phyloP scores from a whole-genome alignment of 2,797 vertebrate species.

The Trachurus trachurus region DNA sequence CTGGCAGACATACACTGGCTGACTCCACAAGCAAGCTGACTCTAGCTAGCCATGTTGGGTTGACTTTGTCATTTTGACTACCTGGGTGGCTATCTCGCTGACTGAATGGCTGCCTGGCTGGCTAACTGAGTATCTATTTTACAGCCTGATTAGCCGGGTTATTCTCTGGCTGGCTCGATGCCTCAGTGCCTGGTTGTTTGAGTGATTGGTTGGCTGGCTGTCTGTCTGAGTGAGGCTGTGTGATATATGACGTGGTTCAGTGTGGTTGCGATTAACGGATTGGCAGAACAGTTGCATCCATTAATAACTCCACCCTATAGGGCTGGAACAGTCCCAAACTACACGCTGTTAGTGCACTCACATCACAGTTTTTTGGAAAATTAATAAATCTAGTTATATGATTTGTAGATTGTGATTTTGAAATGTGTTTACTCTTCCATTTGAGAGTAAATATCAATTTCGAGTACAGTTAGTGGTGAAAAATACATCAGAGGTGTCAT shows the following conservation, averaged over 20 bases:
- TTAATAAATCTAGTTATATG: slow-evolving; percentile 56
- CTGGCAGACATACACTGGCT: slow-evolving; percentile 45
- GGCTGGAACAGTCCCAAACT: slow-evolving; percentile 43
- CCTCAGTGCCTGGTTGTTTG: slow-evolving; percentile 71
- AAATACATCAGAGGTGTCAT: slow-evolving; percentile 73
- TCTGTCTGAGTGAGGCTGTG: slow-evolving; percentile 72
- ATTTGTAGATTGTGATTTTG: slow-evolving; percentile 72
- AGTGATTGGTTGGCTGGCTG: slow-evolving; percentile 68
- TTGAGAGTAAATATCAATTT: slow-evolving; percentile 66
- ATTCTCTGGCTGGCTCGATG: slow-evolving; percentile 67
- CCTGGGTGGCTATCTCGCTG: slow-evolving; percentile 41
- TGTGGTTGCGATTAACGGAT: slow-evolving; percentile 80
- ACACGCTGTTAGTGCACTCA: slow-evolving; percentile 52
- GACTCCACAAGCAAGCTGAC: slow-evolving; percentile 38
- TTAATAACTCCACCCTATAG: slow-evolving; percentile 79
- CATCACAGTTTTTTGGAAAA: slow-evolving; percentile 55
- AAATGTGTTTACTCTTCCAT: slow-evolving; percentile 68
- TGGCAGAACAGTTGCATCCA: slow-evolving; percentile 78
- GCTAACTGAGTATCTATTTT: slow-evolving; percentile 50
- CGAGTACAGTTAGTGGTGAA: slow-evolving; percentile 58
- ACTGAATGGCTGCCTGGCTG: slow-evolving; percentile 44
- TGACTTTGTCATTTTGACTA: slow-evolving; percentile 62
- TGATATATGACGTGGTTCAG: slow-evolving; percentile 82
- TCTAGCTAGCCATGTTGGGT: slow-evolving; percentile 30
- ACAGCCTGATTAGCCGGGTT: slow-evolving; percentile 65